Percentiles rank a stretch among this genome's conserved stretches.
phyloP scores from a whole-genome alignment of 1,140 invertebrate species.

The Drosophila setifemur region DNA sequence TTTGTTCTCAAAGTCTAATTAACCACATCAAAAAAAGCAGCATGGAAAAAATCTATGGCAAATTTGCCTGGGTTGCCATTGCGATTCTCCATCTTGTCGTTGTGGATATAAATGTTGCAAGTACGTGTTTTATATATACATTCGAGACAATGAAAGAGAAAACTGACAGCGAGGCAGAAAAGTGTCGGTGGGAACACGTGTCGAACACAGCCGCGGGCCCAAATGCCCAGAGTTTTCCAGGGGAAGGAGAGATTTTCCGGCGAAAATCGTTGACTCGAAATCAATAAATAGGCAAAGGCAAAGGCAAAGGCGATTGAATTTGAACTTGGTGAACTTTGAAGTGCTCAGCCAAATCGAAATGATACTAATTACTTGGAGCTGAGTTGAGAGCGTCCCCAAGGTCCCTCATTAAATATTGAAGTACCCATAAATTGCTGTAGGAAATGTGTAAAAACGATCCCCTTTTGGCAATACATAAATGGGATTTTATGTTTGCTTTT shows the following conservation, averaged over 20 bases:
- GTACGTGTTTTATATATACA: slow-evolving; percentile 64
- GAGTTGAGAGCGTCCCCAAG: slow-evolving; percentile 7
- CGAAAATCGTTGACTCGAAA: slow-evolving; percentile 28
- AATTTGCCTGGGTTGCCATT: slow-evolving; percentile 58
- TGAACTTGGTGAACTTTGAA: slow-evolving; percentile 39
- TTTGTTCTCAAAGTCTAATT: slow-evolving; percentile 74
- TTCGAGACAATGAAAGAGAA: not conserved
- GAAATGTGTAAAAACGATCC: slow-evolving; percentile 7
- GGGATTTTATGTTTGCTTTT: slow-evolving; percentile 22
- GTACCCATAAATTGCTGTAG: slow-evolving; percentile 23
- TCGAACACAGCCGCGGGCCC: slow-evolving; percentile 26
- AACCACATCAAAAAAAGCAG: slow-evolving; percentile 75
- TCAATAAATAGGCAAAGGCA: slow-evolving; percentile 19
- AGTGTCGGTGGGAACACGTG: slow-evolving; percentile 31
- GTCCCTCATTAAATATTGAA: slow-evolving; percentile 21
- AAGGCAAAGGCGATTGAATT: slow-evolving; percentile 24
- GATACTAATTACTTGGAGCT: slow-evolving; percentile 30
- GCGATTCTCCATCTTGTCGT: slow-evolving; percentile 16
- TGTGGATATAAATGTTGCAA: slow-evolving; percentile 64
- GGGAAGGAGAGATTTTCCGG: not conserved
- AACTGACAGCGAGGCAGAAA: not conserved
- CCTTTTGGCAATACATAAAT: slow-evolving; percentile 20
- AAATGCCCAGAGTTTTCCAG: not conserved
- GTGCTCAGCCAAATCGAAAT: slow-evolving; percentile 22
- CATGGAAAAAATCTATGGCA: slow-evolving; percentile 71